Conservation (phyloP, 2,888 invertebrate species). For the Volucella zonaria region DNA sequence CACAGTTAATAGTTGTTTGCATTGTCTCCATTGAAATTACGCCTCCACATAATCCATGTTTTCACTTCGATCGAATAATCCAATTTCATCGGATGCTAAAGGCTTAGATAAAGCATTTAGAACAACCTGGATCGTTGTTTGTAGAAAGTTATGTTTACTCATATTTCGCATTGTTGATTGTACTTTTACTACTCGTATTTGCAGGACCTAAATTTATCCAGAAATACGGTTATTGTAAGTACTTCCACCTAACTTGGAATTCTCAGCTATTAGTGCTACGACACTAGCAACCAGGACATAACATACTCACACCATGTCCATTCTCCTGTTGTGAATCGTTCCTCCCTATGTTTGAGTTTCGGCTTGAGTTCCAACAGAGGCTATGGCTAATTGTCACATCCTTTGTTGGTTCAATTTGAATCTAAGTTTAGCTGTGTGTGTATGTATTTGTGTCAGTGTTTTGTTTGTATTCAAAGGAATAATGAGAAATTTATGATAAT, state of each 20-base stretch:
- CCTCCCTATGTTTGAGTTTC: slow-evolving; percentile 8
- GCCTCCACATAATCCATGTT: not conserved
- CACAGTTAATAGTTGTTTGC: not conserved
- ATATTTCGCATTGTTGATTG: slow-evolving; percentile 35
- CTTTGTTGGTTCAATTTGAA: not conserved
- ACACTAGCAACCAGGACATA: not conserved
- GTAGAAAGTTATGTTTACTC: slow-evolving; percentile 9
- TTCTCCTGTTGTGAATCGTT: not conserved
- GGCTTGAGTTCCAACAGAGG: slow-evolving; percentile 5
- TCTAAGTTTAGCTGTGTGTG: not conserved
- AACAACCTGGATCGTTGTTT: slow-evolving; percentile 27
- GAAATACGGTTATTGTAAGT: not conserved
- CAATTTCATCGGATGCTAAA: not conserved
- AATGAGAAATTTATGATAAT: slow-evolving; percentile 35
- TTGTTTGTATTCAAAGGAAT: not conserved
- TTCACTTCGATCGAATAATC: not conserved
- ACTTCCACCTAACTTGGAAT: too few species aligned
- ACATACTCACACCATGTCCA: not conserved
- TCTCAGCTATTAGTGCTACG: too few species aligned
- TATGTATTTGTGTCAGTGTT: not conserved
- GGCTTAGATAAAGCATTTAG: not conserved
- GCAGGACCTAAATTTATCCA: not conserved
- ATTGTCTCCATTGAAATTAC: not conserved
- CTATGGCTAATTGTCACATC: slow-evolving; percentile 16
- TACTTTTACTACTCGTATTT: slow-evolving; percentile 34